These are phyloP conservation scores for Psilanteris sp. DNA, from an alignment of 1,140 invertebrate species.

Conservation along the genomic window DNA sequence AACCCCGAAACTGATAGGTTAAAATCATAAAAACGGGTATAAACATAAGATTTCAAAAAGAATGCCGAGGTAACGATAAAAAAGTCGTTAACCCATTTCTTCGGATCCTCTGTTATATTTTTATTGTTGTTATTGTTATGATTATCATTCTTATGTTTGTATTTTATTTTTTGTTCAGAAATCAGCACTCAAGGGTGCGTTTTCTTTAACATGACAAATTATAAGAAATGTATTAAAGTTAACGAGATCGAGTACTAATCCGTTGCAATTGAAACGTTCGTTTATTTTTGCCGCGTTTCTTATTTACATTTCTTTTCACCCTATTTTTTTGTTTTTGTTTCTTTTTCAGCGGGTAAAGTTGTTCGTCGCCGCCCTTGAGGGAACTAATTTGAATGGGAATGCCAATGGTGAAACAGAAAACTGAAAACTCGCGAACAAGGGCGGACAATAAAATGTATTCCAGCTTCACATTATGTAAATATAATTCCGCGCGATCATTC, in stretches of 20 bases:
- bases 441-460: neutral
- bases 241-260: slow-evolving; percentile 22
- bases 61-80: slow-evolving; percentile 14
- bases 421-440: slow-evolving; percentile 3
- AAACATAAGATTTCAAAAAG: slow-evolving; percentile 26
- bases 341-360: too few species aligned
- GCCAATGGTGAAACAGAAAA: neutral
- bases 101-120: too few species aligned
- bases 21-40: slow-evolving; percentile 24
- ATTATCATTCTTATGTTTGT: too few species aligned
- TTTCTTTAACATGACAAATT: neutral
- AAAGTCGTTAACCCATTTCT: slow-evolving; percentile 43
- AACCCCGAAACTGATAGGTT: slow-evolving; percentile 8
- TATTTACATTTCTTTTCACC: too few species aligned
- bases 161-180: slow-evolving; percentile 5
- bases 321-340: too few species aligned
- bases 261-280: neutral
- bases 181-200: slow-evolving; percentile 14
- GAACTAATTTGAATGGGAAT: slow-evolving; percentile 14
- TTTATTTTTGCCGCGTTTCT: too few species aligned
- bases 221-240: slow-evolving; percentile 26
- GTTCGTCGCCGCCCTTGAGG: neutral
- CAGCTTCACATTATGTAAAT: slow-evolving; percentile 7
- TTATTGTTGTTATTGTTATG: too few species aligned
- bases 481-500: slow-evolving; percentile 1